Evolutionary conservation across 2,888 invertebrate genomes (phyloP).

Genomic region (Agapostemon virescens): DNA sequence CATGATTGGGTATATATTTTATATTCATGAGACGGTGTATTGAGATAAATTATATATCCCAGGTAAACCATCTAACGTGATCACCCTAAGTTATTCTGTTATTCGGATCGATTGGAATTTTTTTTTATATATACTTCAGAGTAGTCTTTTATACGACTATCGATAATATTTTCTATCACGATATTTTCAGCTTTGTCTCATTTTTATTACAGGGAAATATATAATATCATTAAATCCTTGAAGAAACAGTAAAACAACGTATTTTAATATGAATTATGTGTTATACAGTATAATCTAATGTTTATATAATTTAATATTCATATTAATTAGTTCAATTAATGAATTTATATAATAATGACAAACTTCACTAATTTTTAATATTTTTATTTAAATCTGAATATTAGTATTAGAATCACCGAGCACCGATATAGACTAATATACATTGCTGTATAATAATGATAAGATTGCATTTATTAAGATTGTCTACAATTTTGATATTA

Average conservation of each 20-base stretch:
- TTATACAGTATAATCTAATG: too few relatives aligned
- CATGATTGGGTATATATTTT: not conserved
- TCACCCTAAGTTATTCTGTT: not conserved
- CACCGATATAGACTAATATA: too few relatives aligned
- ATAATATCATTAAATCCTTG: not conserved
- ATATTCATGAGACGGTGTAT: not conserved
- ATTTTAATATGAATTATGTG: not conserved
- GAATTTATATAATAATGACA: too few relatives aligned
- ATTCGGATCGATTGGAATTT: not conserved
- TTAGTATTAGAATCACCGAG: too few relatives aligned
- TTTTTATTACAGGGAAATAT: not conserved
- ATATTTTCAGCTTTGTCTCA: not conserved
- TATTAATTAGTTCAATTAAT: too few relatives aligned
- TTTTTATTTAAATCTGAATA: too few relatives aligned
- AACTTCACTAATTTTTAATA: too few relatives aligned
- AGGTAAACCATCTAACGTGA: not conserved
- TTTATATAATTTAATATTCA: too few relatives aligned
- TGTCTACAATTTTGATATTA: too few relatives aligned
- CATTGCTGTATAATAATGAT: too few relatives aligned
- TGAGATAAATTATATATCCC: not conserved
- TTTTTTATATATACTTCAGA: not conserved
- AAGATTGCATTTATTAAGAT: too few relatives aligned
- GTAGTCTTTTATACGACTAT: not conserved
- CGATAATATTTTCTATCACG: not conserved
- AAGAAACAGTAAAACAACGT: not conserved